Evolutionary conservation across 2,888 invertebrate genomes (phyloP).

Genomic region (Crocallis elinguaria): DNA sequence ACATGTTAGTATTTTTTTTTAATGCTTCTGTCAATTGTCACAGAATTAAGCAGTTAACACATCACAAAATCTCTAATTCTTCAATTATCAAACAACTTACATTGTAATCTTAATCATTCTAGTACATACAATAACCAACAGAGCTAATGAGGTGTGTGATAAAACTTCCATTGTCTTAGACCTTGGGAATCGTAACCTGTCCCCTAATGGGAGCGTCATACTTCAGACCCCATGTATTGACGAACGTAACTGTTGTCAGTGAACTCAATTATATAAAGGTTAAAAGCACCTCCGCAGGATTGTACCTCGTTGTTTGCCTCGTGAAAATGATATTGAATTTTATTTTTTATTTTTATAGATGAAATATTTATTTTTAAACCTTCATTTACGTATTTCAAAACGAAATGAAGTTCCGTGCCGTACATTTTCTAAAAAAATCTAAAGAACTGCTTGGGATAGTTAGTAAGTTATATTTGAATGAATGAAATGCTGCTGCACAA

Average conservation of each 20-base stretch:
- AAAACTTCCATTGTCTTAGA: slow-evolving; percentile 52
- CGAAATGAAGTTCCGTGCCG: no score
- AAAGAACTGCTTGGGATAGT: no score
- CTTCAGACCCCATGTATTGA: slow-evolving; percentile 40
- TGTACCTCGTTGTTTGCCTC: background rate
- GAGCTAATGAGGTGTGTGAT: slow-evolving; percentile 36
- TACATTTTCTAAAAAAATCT: no score
- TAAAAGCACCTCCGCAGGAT: no score
- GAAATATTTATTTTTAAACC: no score
- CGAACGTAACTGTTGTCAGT: slow-evolving; percentile 39
- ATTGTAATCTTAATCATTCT: slow-evolving; percentile 16
- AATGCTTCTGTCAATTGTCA: background rate
- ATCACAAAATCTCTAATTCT: background rate
- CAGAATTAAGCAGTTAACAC: background rate
- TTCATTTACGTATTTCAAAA: no score
- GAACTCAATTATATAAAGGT: slow-evolving; percentile 2
- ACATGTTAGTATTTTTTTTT: no score
- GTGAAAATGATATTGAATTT: no score
- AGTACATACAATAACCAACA: slow-evolving; percentile 23
- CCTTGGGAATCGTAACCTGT: slow-evolving; percentile 54
- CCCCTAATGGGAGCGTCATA: slow-evolving; percentile 49
- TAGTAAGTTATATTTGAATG: no score
- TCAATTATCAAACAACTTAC: slow-evolving; percentile 3
- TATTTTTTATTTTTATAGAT: no score
- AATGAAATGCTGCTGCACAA: no score